Evolutionary conservation across 2,113 vertebrate species (phyloP).

Genomic region (Pollachius pollachius): DNA sequence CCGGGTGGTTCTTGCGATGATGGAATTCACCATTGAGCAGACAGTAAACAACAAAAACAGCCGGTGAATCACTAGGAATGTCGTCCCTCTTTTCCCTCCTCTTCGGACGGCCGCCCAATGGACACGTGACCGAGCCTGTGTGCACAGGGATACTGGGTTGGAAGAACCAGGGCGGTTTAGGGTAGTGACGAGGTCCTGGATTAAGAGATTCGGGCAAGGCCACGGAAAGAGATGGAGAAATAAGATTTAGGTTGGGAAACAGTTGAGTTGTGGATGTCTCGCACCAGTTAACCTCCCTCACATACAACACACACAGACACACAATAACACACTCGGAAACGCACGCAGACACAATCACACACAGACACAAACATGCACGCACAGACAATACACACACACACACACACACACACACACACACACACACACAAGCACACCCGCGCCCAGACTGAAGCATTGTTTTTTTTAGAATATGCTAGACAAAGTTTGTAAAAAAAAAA

Average conservation of each 20-base stretch:
- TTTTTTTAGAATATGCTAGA: not conserved
- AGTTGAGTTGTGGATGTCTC: too few species aligned
- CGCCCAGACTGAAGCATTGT: not conserved
- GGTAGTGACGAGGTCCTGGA: slow-evolving; percentile 9
- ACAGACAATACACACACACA: not conserved
- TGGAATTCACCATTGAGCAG: not conserved
- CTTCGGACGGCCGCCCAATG: too few species aligned
- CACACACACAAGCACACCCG: not conserved
- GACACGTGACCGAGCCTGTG: not conserved
- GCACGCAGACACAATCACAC: not conserved
- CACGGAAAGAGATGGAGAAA: not conserved
- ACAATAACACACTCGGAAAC: too few species aligned
- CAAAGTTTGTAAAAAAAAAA: not conserved
- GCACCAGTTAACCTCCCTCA: too few species aligned
- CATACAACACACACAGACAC: too few species aligned
- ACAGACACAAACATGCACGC: slow-evolving; percentile 2
- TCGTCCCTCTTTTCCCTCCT: not conserved
- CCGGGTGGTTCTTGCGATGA: not conserved
- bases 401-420: not conserved
- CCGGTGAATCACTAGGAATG: slow-evolving; percentile 27
- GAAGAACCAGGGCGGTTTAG: slow-evolving; percentile 17
- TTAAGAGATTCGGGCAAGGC: not conserved
- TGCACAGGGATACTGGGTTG: slow-evolving; percentile 3
- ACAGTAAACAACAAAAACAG: slow-evolving; percentile 6
- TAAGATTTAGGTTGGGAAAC: not conserved